Percentiles rank a stretch among this genome's conserved stretches.
Evolutionary conservation across 2,888 invertebrate genomes (phyloP).

Genomic region (Phyllotreta cruciferae): DNA sequence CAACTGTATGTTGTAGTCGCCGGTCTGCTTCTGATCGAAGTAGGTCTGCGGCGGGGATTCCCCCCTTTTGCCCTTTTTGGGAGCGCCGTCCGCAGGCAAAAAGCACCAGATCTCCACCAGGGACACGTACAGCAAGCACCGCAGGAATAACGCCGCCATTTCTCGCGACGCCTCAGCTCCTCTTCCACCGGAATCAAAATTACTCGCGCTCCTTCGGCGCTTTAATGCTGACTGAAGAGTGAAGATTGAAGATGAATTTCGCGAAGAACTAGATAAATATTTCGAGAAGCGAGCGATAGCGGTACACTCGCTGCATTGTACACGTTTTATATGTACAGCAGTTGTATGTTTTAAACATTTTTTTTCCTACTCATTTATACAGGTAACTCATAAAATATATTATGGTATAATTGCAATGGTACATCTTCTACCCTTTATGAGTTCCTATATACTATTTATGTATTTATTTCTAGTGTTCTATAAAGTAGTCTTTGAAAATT

Average conservation of each 20-base stretch:
- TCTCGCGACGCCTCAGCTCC: no score
- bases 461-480: no score
- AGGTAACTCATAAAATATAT: no score
- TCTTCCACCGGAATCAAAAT: no score
- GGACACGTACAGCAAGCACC: constrained; percentile 16
- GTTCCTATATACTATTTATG: no score
- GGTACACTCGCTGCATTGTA: constrained; percentile 2
- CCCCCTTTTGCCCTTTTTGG: constrained; percentile 40
- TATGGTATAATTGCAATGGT: no score
- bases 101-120: constrained; percentile 24
- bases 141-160: not conserved
- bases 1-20: constrained; percentile 80
- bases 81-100: constrained; percentile 32
- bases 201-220: constrained; percentile 23
- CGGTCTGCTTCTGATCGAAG: constrained; percentile 79
- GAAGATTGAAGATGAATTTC: constrained; percentile 35
- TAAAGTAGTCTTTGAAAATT: no score
- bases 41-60: constrained; percentile 45
- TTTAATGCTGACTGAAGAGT: constrained; percentile 37
- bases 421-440: no score
- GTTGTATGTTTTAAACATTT: no score
- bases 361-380: no score
- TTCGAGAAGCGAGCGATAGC: constrained; percentile 31
- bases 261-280: constrained; percentile 29
- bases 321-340: no score